These are phyloP conservation scores for Xyliphius kryptos DNA, from an alignment of 2,113 vertebrate genomes.

Conservation along the genomic window DNA sequence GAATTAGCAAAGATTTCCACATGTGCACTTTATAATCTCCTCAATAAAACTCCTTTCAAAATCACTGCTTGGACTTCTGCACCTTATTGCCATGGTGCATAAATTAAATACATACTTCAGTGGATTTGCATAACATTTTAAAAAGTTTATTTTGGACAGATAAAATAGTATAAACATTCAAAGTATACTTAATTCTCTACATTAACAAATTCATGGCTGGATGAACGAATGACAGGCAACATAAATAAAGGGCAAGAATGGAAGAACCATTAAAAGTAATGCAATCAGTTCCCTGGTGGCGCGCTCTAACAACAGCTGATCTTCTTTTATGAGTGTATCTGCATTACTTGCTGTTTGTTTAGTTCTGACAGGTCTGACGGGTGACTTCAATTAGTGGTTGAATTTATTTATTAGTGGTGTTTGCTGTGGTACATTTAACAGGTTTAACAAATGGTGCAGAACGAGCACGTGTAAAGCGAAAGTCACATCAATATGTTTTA, in stretches of 20 bases:
- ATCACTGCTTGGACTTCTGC: too few relatives aligned
- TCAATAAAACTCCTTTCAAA: too few relatives aligned
- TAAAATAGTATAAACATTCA: conserved; percentile 24
- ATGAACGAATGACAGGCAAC: conserved; percentile 9
- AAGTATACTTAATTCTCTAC: not conserved
- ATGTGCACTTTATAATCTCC: too few relatives aligned
- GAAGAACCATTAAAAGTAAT: conserved; percentile 27
- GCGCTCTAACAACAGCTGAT: conserved; percentile 30
- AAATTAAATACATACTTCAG: not conserved
- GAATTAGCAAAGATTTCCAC: too few relatives aligned
- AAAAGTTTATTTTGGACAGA: too few relatives aligned
- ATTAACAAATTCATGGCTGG: conserved; percentile 8
- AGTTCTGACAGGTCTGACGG: too few relatives aligned
- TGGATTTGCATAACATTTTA: too few relatives aligned
- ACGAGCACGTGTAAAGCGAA: conserved; percentile 4
- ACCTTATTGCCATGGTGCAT: not conserved
- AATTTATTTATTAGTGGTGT: conserved; percentile 25
- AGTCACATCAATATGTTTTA: too few relatives aligned
- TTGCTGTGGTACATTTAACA: conserved; percentile 21
- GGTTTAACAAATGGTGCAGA: not conserved
- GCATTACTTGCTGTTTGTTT: too few relatives aligned
- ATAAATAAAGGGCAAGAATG: conserved; percentile 20
- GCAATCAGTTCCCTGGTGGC: not conserved
- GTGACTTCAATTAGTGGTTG: conserved; percentile 30
- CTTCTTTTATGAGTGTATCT: conserved; percentile 25